phyloP scores from a whole-genome alignment of 2,113 vertebrate species.

The Pelmatolapia mariae region DNA sequence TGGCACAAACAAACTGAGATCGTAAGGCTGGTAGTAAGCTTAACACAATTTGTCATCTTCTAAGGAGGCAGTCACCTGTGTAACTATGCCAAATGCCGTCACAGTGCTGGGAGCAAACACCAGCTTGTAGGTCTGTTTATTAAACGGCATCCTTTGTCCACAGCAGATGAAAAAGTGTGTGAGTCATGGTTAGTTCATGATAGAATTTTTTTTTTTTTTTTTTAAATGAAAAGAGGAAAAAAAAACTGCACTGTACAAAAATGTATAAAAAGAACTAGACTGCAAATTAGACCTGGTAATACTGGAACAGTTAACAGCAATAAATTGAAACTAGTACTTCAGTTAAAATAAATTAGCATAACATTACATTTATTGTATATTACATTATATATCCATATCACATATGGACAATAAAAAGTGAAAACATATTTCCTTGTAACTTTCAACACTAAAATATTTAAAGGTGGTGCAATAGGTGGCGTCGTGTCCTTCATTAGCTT shows the following conservation, averaged over 20 bases:
- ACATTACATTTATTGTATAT: not conserved
- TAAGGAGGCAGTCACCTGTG: not conserved
- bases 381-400: not conserved
- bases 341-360: not conserved
- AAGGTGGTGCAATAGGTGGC: not conserved
- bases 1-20: not conserved
- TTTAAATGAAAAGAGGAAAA: not conserved
- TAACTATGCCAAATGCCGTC: not conserved
- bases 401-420: not conserved
- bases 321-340: not conserved
- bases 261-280: not conserved
- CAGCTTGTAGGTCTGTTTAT: not conserved
- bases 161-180: not conserved
- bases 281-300: not conserved
- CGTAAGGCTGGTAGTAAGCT: not conserved
- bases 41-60: not conserved
- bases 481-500: constrained; percentile 39
- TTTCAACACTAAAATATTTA: not conserved
- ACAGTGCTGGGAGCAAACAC: not conserved
- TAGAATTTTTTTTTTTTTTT: not conserved
- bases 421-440: not conserved
- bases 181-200: not conserved
- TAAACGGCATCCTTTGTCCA: not conserved
- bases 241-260: not conserved
- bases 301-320: not conserved